These are phyloP conservation scores for Epistrophe grossulariae DNA, from an alignment of 2,888 invertebrate genomes.

Conservation along the genomic window DNA sequence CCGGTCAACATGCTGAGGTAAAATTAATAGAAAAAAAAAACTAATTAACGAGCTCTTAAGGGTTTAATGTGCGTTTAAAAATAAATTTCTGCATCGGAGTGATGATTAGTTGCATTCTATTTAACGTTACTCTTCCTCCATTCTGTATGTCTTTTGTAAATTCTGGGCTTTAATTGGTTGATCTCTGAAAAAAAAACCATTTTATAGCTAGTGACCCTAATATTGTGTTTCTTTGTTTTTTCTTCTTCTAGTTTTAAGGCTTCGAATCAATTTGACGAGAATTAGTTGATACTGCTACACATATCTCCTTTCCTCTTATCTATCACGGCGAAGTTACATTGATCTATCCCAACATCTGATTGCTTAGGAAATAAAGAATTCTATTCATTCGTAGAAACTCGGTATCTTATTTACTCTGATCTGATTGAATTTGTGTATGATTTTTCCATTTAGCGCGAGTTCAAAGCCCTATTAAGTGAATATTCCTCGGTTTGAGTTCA, in stretches of 20 bases:
- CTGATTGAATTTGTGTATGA: conserved; percentile 1
- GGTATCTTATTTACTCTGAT: not conserved
- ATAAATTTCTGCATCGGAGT: not conserved
- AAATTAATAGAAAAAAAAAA: conserved; percentile 4
- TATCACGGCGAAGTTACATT: not conserved
- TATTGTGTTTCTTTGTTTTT: conserved; percentile 5
- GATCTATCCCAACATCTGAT: not conserved
- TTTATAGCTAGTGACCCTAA: conserved; percentile 20
- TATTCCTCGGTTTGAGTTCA: not conserved
- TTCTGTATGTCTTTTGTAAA: conserved; percentile 26
- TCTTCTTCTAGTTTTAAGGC: too few relatives aligned
- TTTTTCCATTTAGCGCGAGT: conserved; percentile 12
- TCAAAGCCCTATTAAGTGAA: conserved; percentile 11
- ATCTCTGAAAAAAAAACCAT: not conserved
- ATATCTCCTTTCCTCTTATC: not conserved
- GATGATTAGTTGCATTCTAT: conserved; percentile 15
- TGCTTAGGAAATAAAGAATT: conserved; percentile 15
- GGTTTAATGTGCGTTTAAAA: conserved; percentile 13
- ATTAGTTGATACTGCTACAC: conserved; percentile 17
- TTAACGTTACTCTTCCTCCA: not conserved
- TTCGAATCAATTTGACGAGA: conserved; percentile 11
- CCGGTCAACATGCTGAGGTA: conserved; percentile 93
- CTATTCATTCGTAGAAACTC: not conserved
- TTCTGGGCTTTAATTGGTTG: conserved; percentile 27
- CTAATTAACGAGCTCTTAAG: not conserved